Base-by-base conservation (phyloP, 2,113 vertebrate genomes). In the Stegostoma tigrinum region DNA sequence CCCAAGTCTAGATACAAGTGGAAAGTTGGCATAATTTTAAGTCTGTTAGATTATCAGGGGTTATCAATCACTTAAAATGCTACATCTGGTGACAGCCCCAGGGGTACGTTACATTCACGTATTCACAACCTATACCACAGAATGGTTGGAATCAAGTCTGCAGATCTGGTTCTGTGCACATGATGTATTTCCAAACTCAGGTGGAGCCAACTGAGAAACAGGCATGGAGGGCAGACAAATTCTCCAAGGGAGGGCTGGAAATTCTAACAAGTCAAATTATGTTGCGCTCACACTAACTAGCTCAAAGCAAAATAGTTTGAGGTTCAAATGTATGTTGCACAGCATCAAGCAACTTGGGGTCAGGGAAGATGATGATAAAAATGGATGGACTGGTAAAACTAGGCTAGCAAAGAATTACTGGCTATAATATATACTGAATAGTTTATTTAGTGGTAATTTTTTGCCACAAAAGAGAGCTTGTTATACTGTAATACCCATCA, bases 401-500 rank as follows among this genome's bases (percentile, higher is more conserved):
- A 52, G 24, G 68, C 42, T 95, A 30, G 0, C 42, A 94, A 45
- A 70, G 23, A 89, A 70, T 45, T 72, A 95, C 67, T 95, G 94
- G 94, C 94, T 95, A 95, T 95, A 95, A 95, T 95, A 95, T 95
- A 95, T 95, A 95, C 68, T 95, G 94, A 95, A 95, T 95, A 95
- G 94, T 95, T 95, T 95, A 95, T 95, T 95, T 95, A 95, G 94
- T 95, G 94, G 94, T 95, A 72, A 95, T 72, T 72, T 24, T 4
- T 48, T 95, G 94, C 10, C 68, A 34, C 42, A 95, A 95, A 95
- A 94, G 55, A 72, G 52, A 48, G 67, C 24, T 75, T 19, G 42
- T 72, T 45, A 72, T 95, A 95, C 94, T 95, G 68, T 95, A 95
- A 95, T 95, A 95, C 94, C 94, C 94, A 95, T 95, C 68, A 95